Evolutionary conservation across 2,797 vertebrate species (phyloP).

Genomic region (Melanotaenia nigrans): DNA sequence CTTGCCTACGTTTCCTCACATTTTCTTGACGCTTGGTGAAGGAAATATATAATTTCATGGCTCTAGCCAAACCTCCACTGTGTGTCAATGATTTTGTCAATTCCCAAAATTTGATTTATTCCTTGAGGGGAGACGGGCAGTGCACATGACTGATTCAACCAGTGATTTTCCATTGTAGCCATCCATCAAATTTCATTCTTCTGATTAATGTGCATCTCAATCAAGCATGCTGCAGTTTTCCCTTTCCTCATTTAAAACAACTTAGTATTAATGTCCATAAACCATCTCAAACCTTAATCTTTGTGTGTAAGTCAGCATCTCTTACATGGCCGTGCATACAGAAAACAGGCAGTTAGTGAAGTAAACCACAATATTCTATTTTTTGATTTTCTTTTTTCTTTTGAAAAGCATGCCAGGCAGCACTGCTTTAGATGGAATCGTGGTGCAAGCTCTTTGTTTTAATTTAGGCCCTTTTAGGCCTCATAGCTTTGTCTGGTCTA

Average conservation of each 20-base stretch:
- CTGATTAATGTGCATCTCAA: slow-evolving; percentile 37
- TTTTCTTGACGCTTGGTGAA: slow-evolving; percentile 27
- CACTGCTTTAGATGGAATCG: neutral
- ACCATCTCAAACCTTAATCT: neutral
- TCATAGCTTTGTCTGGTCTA: slow-evolving; percentile 33
- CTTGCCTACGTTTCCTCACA: slow-evolving; percentile 1
- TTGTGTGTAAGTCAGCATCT: neutral
- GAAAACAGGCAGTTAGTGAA: neutral
- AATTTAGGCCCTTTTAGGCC: neutral
- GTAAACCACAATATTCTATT: neutral
- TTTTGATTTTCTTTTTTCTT: neutral
- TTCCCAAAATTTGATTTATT: slow-evolving; percentile 24
- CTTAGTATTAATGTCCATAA: neutral
- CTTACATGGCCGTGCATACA: neutral
- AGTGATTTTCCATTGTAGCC: slow-evolving; percentile 50
- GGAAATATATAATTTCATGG: slow-evolving; percentile 36
- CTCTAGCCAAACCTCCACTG: slow-evolving; percentile 32
- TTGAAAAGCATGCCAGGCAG: neutral
- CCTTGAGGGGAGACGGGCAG: slow-evolving; percentile 17
- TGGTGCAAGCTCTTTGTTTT: neutral
- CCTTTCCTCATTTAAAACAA: slow-evolving; percentile 3
- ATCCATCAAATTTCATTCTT: slow-evolving; percentile 33
- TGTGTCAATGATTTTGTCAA: slow-evolving; percentile 12
- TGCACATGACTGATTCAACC: slow-evolving; percentile 34
- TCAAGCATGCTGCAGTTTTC: slow-evolving; percentile 1